phyloP scores from a whole-genome alignment of 2,888 invertebrate genomes.

The Cheilosia scutellata region DNA sequence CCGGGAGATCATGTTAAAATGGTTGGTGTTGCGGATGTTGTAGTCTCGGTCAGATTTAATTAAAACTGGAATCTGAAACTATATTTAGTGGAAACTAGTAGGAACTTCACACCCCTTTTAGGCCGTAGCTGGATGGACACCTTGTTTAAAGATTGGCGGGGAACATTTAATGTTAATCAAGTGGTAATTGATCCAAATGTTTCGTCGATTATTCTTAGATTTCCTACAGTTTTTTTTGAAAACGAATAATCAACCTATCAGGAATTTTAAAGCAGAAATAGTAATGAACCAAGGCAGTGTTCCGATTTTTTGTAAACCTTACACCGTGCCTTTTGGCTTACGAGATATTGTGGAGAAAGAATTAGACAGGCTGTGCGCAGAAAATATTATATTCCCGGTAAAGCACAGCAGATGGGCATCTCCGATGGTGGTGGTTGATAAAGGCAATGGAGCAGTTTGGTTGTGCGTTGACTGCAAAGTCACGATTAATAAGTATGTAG shows the following conservation, averaged over 20 bases:
- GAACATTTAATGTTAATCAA: too few species aligned
- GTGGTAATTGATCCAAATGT: too few species aligned
- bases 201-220: too few species aligned
- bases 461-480: slow-evolving; percentile 41
- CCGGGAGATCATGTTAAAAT: too few species aligned
- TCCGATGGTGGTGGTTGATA: slow-evolving; percentile 3
- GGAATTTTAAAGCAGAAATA: slow-evolving; percentile 6
- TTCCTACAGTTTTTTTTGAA: not conserved
- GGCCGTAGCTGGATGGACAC: too few species aligned
- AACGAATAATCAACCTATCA: not conserved
- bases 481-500: slow-evolving; percentile 26
- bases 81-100: too few species aligned
- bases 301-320: slow-evolving; percentile 17
- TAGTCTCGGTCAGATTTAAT: too few species aligned
- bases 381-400: not conserved
- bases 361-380: not conserved
- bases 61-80: too few species aligned
- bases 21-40: too few species aligned
- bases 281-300: not conserved
- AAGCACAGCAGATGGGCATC: slow-evolving; percentile 2
- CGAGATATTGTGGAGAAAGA: slow-evolving; percentile 3
- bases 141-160: too few species aligned
- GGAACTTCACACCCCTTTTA: too few species aligned
- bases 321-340: slow-evolving; percentile 6
- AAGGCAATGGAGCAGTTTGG: not conserved